Evolutionary conservation across 2,797 vertebrate genomes (phyloP), one percentile per base, ranked within the genome.

Genomic region (Antrozous pallidus): DNA sequence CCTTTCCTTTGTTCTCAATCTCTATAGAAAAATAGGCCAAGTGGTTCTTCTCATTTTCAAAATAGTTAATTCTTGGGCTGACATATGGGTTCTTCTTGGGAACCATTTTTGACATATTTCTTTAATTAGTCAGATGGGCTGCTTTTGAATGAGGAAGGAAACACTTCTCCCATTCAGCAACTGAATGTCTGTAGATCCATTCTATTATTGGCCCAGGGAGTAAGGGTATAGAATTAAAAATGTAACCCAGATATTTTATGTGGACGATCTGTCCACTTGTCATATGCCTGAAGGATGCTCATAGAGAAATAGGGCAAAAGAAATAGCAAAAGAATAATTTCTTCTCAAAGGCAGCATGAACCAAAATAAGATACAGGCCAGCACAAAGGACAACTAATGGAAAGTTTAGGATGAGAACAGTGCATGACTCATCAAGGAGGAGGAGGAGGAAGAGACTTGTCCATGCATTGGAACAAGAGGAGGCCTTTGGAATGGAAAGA

Each of bases 51-150:
- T 82, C 56, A 89, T 93, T 96, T 95, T 96, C 71, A 95, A 96
- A 96, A 96, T 92, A 96, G 89, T 95, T 95, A 93, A 92, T 95
- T 95, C 78, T 94, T 78, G 93, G 80, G 63, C 54, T 96, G 77
- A 90, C 49, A 31, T 94, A 67, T 38, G 69, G 42, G 24, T 90
- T 96, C 83, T 96, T 95, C 75, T 86, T 80, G 73, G 49, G 70
- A 88, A 84, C 54, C 40, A 18, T 94, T 95, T 95, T 95, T 95
- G 95, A 95, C 74, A 49, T 90, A 88, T 82, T 96, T 96, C 91
- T 95, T 94, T 92, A 94, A 84, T 94, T 91, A 94, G 73, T 90
- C 63, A 95, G 80, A 75, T 95, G 81, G 67, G 14, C 73, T 74
- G 38, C 74, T 90, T 81, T 86, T 93, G 82, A 96, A 69, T 95